These are phyloP conservation scores for Tromatobia lineatoria DNA, from an alignment of 2,888 invertebrate species.

Conservation along the genomic window DNA sequence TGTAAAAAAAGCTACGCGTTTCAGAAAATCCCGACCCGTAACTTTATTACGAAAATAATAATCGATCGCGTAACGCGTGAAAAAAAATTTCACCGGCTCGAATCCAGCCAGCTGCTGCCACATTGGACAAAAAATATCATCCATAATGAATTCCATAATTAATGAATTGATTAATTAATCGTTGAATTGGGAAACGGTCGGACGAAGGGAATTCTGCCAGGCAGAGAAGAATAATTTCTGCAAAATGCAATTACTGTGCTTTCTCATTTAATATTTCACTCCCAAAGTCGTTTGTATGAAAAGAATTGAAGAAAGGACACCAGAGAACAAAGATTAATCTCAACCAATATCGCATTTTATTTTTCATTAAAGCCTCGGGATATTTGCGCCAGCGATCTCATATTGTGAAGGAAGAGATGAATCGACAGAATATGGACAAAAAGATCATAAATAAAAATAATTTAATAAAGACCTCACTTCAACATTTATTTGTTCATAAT, in stretches of 20 bases:
- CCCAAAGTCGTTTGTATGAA: no score
- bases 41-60: neutral
- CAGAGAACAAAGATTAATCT: neutral
- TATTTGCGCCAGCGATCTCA: neutral
- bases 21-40: neutral
- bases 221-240: neutral
- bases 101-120: neutral
- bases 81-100: neutral
- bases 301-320: no score
- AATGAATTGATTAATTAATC: neutral
- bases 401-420: no score
- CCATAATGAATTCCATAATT: neutral
- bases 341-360: neutral
- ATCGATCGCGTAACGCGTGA: neutral
- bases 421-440: no score
- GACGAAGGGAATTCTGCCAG: neutral
- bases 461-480: no score
- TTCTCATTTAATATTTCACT: neutral
- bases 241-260: neutral
- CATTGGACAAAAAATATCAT: neutral
- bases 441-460: no score
- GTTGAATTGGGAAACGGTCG: neutral
- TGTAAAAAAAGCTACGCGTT: neutral
- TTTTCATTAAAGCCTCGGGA: no score
- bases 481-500: no score